A percentile compares a stretch with the other conserved stretches of the same genome.
Evolutionary conservation across 2,113 vertebrate genomes (phyloP).

Genomic region (Herpetotheres cachinnans): DNA sequence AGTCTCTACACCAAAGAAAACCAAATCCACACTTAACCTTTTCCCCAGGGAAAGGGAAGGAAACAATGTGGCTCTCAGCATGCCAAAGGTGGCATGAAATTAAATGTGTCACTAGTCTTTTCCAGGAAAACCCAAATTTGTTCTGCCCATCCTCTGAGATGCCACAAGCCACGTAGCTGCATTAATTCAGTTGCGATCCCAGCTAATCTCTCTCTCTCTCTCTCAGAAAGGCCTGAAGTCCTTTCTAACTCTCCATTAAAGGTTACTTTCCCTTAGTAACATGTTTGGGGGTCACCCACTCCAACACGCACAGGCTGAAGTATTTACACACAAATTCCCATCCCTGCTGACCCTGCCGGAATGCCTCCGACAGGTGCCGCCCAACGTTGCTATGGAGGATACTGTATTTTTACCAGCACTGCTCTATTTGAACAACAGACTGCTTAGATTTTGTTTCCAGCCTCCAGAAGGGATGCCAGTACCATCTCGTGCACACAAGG

Average conservation of each 20-base stretch:
- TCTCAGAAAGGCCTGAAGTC: not conserved
- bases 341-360: not conserved
- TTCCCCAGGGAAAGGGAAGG: not conserved
- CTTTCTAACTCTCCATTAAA: not conserved
- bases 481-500: not conserved
- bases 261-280: not conserved
- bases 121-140: slow-evolving; percentile 34
- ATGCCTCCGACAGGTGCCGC: not conserved
- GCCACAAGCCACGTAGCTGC: slow-evolving; percentile 24
- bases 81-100: slow-evolving; percentile 27
- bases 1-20: not conserved
- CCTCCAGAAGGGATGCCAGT: not conserved
- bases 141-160: slow-evolving; percentile 28
- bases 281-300: not conserved
- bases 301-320: not conserved
- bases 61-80: slow-evolving; percentile 38
- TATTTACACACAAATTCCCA: not conserved
- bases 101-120: slow-evolving; percentile 11
- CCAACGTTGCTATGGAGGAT: not conserved
- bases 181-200: slow-evolving; percentile 10
- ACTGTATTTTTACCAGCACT: not conserved
- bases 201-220: not conserved
- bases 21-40: not conserved
- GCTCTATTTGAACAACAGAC: not conserved
- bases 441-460: not conserved